These are phyloP conservation scores for Pristionchus japonicus DNA, from an alignment of 2,888 invertebrate species.

Conservation along the genomic window DNA sequence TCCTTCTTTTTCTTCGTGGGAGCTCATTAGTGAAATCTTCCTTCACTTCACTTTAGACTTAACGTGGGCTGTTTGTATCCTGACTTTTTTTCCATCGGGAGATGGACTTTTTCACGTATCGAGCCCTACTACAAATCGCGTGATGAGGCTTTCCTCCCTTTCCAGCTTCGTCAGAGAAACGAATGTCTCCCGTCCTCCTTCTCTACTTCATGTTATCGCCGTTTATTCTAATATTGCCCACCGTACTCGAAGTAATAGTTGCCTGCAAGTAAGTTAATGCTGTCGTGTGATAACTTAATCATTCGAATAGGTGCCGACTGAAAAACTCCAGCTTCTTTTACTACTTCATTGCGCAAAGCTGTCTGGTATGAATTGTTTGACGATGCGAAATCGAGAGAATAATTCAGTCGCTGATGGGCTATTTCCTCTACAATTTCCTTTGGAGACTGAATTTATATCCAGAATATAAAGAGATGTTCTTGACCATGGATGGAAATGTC, in stretches of 20 bases:
- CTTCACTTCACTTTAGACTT: too few species aligned
- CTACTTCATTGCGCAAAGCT: neutral
- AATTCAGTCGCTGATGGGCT: neutral
- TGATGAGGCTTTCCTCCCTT: too few species aligned
- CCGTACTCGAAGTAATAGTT: neutral
- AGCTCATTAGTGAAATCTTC: too few species aligned
- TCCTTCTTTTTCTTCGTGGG: too few species aligned
- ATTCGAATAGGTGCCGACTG: neutral
- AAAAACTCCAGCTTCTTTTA: neutral
- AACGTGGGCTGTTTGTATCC: too few species aligned
- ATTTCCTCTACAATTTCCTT: neutral
- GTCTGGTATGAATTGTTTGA: neutral
- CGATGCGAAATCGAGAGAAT: neutral
- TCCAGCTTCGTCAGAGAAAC: too few species aligned
- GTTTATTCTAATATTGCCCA: neutral
- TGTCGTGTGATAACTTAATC: neutral
- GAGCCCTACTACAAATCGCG: too few species aligned
- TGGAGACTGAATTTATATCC: neutral
- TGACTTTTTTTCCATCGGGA: too few species aligned
- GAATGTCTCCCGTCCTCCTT: neutral
- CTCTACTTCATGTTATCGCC: neutral
- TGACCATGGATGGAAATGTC: neutral
- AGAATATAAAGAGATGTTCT: neutral
- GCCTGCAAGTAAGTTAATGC: neutral
- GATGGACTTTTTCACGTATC: too few species aligned